Percentiles rank a stretch among this genome's conserved stretches.
phyloP scores from a whole-genome alignment of 2,888 invertebrate genomes.

The Cacoxenus indagator region DNA sequence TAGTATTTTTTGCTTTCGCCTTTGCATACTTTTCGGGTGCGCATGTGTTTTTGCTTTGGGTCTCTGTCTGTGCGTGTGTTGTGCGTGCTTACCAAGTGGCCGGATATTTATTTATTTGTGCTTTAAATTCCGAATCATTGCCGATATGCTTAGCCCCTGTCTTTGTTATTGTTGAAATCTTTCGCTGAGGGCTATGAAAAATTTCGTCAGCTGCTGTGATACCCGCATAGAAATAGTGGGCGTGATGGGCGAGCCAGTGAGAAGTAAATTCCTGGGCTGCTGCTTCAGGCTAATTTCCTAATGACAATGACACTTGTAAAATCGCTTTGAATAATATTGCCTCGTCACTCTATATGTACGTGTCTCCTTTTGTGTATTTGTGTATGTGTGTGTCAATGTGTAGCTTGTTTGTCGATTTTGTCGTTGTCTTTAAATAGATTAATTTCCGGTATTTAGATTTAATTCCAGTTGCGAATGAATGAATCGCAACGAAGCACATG shows the following conservation, averaged over 20 bases:
- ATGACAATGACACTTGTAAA: constrained; percentile 59
- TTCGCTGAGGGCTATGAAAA: not conserved
- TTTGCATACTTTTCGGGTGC: not conserved
- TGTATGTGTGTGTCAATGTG: not conserved
- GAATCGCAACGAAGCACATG: constrained; percentile 20
- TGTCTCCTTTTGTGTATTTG: constrained; percentile 24
- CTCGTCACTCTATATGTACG: constrained; percentile 24
- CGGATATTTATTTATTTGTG: constrained; percentile 51
- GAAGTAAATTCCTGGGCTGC: not conserved
- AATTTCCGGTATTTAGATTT: constrained; percentile 60
- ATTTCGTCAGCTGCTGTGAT: constrained; percentile 29
- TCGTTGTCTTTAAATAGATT: constrained; percentile 47
- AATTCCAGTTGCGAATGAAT: constrained; percentile 39
- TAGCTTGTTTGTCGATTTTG: not conserved
- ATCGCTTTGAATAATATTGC: constrained; percentile 57
- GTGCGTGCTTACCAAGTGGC: constrained; percentile 38
- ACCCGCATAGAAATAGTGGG: not conserved
- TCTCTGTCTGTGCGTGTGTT: constrained; percentile 4
- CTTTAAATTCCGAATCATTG: constrained; percentile 60
- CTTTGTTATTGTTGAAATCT: constrained; percentile 15
- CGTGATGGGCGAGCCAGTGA: not conserved
- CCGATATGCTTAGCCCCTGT: constrained; percentile 57
- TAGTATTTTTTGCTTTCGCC: constrained; percentile 26
- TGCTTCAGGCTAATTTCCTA: constrained; percentile 48
- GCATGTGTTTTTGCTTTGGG: constrained; percentile 10